phyloP scores from a whole-genome alignment of 2,797 vertebrate genomes.

The Tenualosa thibaudeaui region DNA sequence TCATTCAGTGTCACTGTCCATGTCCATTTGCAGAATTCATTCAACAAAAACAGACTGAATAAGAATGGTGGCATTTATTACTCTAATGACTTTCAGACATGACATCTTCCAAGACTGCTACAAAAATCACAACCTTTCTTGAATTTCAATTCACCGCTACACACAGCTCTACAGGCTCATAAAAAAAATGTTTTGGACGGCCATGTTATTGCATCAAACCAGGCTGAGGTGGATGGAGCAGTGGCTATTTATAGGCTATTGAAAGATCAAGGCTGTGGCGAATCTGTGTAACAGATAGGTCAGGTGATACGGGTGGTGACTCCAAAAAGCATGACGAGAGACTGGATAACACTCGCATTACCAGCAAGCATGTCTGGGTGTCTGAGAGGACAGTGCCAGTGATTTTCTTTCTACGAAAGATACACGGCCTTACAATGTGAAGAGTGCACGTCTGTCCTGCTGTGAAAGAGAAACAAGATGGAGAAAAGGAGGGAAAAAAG shows the following conservation, averaged over 20 bases:
- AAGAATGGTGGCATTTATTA: neutral
- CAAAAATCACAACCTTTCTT: neutral
- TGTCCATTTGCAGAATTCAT: neutral
- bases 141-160: neutral
- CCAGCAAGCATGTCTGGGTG: neutral
- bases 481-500: conserved; percentile 19
- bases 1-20: neutral
- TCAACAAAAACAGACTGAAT: neutral
- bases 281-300: conserved; percentile 43
- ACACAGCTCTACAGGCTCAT: neutral
- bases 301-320: conserved; percentile 47
- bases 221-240: neutral
- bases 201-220: conserved; percentile 17
- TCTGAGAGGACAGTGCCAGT: neutral
- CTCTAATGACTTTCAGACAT: neutral
- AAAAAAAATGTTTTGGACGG: conserved; percentile 17
- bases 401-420: conserved; percentile 9
- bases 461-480: conserved; percentile 8
- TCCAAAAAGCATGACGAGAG: conserved; percentile 30
- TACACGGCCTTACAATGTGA: neutral
- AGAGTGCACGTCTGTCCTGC: neutral
- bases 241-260: conserved; percentile 44
- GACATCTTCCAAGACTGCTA: neutral
- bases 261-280: conserved; percentile 44
- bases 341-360: neutral